phyloP scores from a whole-genome alignment of 2,888 invertebrate species.

The Congeria kusceri region DNA sequence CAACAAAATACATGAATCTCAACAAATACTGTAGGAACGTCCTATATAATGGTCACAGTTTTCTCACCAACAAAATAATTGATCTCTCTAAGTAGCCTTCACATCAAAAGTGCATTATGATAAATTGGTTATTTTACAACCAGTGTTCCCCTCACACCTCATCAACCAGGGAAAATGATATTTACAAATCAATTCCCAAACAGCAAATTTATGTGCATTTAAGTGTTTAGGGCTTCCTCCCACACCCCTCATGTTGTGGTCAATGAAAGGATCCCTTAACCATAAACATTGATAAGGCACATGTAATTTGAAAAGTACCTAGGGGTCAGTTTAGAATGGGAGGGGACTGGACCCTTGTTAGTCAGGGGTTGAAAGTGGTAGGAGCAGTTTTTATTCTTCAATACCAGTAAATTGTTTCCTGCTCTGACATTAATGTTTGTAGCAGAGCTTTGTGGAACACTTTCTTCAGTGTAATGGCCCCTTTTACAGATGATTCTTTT shows the following conservation, averaged over 20 bases:
- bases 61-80: too few species aligned
- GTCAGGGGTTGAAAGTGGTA: conserved; percentile 2
- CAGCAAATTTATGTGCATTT: too few species aligned
- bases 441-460: too few species aligned
- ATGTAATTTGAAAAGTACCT: background rate
- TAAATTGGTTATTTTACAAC: conserved; percentile 5
- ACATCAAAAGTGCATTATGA: conserved; percentile 11
- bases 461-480: too few species aligned
- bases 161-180: background rate
- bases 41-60: too few species aligned
- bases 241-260: background rate
- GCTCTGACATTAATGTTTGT: conserved; percentile 1
- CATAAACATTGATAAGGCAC: conserved; percentile 2
- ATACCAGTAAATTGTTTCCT: conserved; percentile 13
- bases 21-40: too few species aligned
- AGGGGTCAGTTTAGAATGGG: background rate
- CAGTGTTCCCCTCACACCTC: background rate
- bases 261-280: background rate
- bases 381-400: conserved; percentile 5
- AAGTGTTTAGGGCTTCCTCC: too few species aligned
- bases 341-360: background rate
- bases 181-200: background rate
- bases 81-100: background rate
- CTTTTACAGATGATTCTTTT: too few species aligned
- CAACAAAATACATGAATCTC: too few species aligned